Conservation (phyloP, 2,888 invertebrate species). For the Oscheius sp. region DNA sequence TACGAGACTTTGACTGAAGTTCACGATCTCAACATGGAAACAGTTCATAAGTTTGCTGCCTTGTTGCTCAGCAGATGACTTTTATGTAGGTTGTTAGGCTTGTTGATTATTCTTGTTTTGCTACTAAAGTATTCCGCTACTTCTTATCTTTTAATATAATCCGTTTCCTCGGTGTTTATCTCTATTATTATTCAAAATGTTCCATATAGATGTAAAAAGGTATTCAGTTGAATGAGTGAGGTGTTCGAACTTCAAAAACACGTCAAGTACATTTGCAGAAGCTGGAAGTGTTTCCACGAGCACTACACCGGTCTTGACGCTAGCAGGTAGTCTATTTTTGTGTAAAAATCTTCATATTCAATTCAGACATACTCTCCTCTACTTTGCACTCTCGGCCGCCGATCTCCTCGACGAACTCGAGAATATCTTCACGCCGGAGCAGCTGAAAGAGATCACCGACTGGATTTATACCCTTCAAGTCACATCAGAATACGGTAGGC, state of each 20-base stretch:
- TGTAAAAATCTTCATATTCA: not conserved
- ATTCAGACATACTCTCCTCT: slow-evolving; percentile 75
- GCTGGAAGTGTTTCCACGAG: slow-evolving; percentile 58
- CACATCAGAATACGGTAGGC: slow-evolving; percentile 11
- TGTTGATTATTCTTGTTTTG: slow-evolving; percentile 20
- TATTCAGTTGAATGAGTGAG: slow-evolving; percentile 12
- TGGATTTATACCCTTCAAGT: slow-evolving; percentile 90
- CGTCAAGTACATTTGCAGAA: slow-evolving; percentile 53
- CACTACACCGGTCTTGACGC: slow-evolving; percentile 59
- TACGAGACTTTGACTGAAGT: slow-evolving; percentile 65
- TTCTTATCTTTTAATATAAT: not conserved
- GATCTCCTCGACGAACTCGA: slow-evolving; percentile 87
- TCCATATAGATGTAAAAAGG: not conserved
- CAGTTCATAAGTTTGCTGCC: slow-evolving; percentile 65
- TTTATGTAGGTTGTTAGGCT: slow-evolving; percentile 10
- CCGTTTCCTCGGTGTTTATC: not conserved
- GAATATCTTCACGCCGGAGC: slow-evolving; percentile 78
- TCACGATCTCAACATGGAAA: slow-evolving; percentile 66
- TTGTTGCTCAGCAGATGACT: slow-evolving; percentile 33
- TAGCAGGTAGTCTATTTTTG: slow-evolving; percentile 48
- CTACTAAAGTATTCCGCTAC: not conserved
- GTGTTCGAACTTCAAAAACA: slow-evolving; percentile 51
- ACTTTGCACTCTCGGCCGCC: slow-evolving; percentile 90
- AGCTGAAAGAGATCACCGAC: slow-evolving; percentile 81
- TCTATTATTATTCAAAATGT: not conserved